Evolutionary conservation across 2,797 vertebrate species (phyloP), one percentile per base, ranked within the genome.

Genomic region (Lepus townsendii): DNA sequence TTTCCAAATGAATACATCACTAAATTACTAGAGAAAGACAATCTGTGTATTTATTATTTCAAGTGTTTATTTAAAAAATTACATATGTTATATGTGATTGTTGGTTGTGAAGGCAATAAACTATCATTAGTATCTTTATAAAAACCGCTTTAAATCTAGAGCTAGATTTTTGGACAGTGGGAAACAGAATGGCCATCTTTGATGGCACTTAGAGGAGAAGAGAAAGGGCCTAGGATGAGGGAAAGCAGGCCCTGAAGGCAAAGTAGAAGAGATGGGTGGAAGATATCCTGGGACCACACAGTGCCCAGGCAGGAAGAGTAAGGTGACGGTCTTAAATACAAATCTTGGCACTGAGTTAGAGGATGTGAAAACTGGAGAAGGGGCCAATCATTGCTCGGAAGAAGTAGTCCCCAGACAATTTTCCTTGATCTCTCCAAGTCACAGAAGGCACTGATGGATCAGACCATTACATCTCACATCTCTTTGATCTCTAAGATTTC

Each of bases 201-300:
- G 24, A 30, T 54, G 9, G 8, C 3, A 50, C 9, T 73, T 57
- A 10, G 12, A 30, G 30, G 30, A 63, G 16, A 8, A 2, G 4
- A 80, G 16, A 50, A 57, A 69, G 19, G 27, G 10, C 7, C 27
- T 24, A 27, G 62, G 57, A 68, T 72, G n/a, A 8, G 11, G n/a
- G 27, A 17, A 62, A 5, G 20, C n/a, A 75, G 24, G 11, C 6
- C 14, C 57, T 27, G 27, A 69, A 77, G 12, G 16, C 57, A 7
- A 14, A 3, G 1, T 1, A 35, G 19, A 4, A 52, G 1, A 4
- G 3, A 17, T 19, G 27, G 11, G 6, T 1, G 11, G 19, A 2
- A 7, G 27, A n/a, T 27, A 7, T 8, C 22, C n/a, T 47, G 3
- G 42, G 42, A 42, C 42, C 42, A 42, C 42, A 42, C 42, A 16